These are phyloP conservation scores for Luehdorfia chinensis DNA, from an alignment of 1,140 invertebrate genomes.

Conservation along the genomic window DNA sequence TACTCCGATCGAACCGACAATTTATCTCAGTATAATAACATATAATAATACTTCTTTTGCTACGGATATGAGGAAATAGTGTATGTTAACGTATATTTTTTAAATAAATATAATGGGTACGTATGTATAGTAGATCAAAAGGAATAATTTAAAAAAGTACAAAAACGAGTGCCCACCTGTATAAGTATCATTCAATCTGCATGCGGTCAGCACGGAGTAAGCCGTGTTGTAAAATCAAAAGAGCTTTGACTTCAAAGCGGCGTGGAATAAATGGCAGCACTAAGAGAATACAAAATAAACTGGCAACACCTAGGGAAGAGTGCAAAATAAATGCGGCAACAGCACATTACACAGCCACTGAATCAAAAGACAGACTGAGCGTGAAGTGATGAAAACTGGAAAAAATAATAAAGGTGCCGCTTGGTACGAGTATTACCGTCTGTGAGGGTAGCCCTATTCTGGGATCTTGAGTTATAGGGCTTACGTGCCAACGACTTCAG, in stretches of 20 bases:
- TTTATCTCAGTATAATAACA: too few species aligned
- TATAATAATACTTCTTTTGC: too few species aligned
- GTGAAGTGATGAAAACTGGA: slow-evolving; percentile 72
- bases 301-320: slow-evolving; percentile 57
- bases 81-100: too few species aligned
- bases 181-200: slow-evolving; percentile 58
- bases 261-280: slow-evolving; percentile 54
- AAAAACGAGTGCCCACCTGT: background rate
- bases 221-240: slow-evolving; percentile 48
- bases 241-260: slow-evolving; percentile 70
- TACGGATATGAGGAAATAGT: too few species aligned
- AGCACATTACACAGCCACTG: slow-evolving; percentile 71
- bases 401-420: slow-evolving; percentile 60
- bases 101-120: too few species aligned
- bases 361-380: slow-evolving; percentile 70
- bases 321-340: slow-evolving; percentile 72
- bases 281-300: slow-evolving; percentile 72
- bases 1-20: too few species aligned
- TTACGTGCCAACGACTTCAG: slow-evolving; percentile 9
- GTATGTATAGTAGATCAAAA: too few species aligned
- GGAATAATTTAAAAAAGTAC: too few species aligned
- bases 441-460: slow-evolving; percentile 58
- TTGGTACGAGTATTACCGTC: slow-evolving; percentile 32
- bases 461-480: slow-evolving; percentile 37
- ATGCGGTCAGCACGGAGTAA: slow-evolving; percentile 53